Base-by-base conservation (phyloP, 2,113 vertebrate genomes). In the Hassar affinis region DNA sequence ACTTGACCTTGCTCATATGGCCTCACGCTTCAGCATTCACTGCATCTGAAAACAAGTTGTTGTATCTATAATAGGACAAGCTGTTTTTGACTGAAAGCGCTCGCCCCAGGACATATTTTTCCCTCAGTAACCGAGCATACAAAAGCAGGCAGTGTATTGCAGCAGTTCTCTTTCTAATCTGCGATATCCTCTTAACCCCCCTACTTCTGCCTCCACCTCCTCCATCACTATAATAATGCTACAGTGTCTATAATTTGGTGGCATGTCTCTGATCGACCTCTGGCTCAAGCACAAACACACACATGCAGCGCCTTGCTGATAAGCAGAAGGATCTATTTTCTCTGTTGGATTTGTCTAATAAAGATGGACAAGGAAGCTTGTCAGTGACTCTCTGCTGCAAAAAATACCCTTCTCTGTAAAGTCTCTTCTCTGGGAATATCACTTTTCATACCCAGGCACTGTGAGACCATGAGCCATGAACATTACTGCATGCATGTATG, bases 71-170 rank as follows among this genome's bases (percentile, higher is more conserved):
- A 89, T 83, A 71, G 88, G 86, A 88, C 87, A 86, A 87, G 89
- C 82, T 83, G 83, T 85, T 78, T 85, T 83, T 86, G 86, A 86
- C 84, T 84, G 86, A 74, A 84, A 78, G 82, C 52, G 69, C 64
- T 79, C 80, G 85, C 87, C 85, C 71, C 87, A 78, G 85, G 87
- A 86, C 86, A 86, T 82, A 85, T 87, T 86, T 80, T 86, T 83
- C 85, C 86, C 86, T 86, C 57, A 83, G 85, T 87, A 85, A 84
- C 79, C 75, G 86, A 76, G 79, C 71, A 87, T 87, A 90, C 88
- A 88, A 88, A 88, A 90, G 89, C 87, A 83, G 77, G 85, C 90
- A 90, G 88, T 91, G 89, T 91, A 84, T 56, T 88, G 78, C 78
- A 61, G 86, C 83, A 80, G 84, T 86, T 84, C 78, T 82, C 84